Conservation (phyloP, 2,113 vertebrate species). For the Zootoca vivipara region DNA sequence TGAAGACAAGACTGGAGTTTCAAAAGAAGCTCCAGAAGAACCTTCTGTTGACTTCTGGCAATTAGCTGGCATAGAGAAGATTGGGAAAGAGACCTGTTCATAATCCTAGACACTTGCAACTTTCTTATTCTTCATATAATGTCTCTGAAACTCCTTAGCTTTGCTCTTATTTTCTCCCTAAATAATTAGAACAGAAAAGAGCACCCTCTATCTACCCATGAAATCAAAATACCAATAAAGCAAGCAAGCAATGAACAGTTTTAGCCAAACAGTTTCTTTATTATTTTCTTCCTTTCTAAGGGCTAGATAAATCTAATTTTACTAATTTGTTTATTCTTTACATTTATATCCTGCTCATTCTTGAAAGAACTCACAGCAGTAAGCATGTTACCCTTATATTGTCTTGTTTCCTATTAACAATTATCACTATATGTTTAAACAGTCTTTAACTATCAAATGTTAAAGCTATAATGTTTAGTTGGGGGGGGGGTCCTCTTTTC, state of each 20-base stretch:
- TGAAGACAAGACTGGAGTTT: background rate
- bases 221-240: background rate
- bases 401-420: background rate
- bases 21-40: background rate
- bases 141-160: background rate
- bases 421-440: background rate
- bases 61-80: background rate
- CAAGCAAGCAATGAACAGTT: background rate
- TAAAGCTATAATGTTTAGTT: background rate
- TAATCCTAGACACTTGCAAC: background rate
- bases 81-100: background rate
- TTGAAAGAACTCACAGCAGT: too few species aligned
- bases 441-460: too few species aligned
- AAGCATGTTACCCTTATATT: too few species aligned
- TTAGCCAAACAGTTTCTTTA: background rate
- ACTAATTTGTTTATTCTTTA: background rate
- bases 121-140: background rate
- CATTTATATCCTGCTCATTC: too few species aligned
- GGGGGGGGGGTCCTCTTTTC: background rate
- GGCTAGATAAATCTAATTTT: background rate
- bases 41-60: background rate
- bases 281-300: background rate
- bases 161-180: background rate
- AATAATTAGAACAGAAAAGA: background rate
- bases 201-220: background rate